Evolutionary conservation across 2,888 invertebrate species (phyloP).

Genomic region (Frankliniella fusca): DNA sequence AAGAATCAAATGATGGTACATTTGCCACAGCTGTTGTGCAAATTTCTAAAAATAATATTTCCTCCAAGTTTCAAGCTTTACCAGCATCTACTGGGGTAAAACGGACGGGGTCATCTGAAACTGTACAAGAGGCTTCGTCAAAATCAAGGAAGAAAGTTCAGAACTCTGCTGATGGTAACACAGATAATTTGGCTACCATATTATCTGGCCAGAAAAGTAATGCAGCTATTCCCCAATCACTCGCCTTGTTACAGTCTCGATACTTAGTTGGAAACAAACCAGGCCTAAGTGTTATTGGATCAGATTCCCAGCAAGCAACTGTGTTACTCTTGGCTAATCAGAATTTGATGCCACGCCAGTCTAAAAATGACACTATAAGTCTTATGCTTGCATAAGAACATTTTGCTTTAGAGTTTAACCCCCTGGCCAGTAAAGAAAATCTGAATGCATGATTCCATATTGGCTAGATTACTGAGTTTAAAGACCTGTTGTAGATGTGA

Average conservation of each 20-base stretch:
- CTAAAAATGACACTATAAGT: constrained; percentile 6
- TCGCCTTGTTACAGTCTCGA: not conserved
- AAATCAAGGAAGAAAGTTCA: not conserved
- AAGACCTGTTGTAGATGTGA: not conserved
- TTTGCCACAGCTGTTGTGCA: not conserved
- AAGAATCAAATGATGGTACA: not conserved
- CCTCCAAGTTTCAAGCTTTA: not conserved
- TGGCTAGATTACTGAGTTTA: not conserved
- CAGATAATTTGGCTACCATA: constrained; percentile 5
- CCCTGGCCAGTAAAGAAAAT: too few species aligned
- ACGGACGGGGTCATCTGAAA: not conserved
- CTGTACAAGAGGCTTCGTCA: not conserved
- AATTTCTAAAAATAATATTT: not conserved
- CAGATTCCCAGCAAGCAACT: not conserved
- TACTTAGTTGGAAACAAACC: not conserved
- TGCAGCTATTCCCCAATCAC: constrained; percentile 1
- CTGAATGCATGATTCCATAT: too few species aligned
- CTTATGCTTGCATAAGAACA: not conserved
- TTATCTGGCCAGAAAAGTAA: constrained; percentile 6
- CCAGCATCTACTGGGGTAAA: not conserved
- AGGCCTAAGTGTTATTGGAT: not conserved
- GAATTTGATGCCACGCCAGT: not conserved
- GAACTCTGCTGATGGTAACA: not conserved
- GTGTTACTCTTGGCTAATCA: constrained; percentile 11
- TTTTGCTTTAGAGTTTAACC: too few species aligned